These are phyloP conservation scores for Upupa epops DNA, from an alignment of 2,113 vertebrate species.

Conservation along the genomic window DNA sequence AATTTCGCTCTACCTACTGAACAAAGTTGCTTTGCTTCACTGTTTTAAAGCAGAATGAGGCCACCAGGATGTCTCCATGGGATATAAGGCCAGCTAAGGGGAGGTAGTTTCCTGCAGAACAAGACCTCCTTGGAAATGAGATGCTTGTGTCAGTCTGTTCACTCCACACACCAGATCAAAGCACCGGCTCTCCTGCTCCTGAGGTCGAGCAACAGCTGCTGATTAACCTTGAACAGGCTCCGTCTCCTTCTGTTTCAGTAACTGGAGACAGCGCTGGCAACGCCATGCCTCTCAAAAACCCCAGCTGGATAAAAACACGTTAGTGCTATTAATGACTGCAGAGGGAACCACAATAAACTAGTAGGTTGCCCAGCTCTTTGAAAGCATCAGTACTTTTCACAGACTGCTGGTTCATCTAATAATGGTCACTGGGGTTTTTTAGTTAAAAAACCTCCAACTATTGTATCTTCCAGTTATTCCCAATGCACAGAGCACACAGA, in stretches of 20 bases:
- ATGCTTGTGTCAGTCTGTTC: background rate
- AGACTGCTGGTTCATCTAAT: background rate
- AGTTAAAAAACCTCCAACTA: background rate
- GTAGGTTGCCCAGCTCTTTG: background rate
- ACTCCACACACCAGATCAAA: constrained; percentile 50
- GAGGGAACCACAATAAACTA: background rate
- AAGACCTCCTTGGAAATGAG: constrained; percentile 30
- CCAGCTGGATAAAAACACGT: background rate
- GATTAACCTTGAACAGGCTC: constrained; percentile 55
- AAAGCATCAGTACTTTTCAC: background rate
- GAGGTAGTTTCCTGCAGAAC: background rate
- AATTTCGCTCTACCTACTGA: background rate
- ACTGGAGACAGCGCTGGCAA: background rate
- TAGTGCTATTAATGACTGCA: background rate
- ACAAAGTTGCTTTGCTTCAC: background rate
- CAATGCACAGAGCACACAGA: background rate
- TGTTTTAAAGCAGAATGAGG: constrained; percentile 21
- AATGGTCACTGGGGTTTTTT: background rate
- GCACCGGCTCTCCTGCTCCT: background rate
- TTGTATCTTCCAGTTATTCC: background rate
- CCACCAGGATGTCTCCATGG: background rate
- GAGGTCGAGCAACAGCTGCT: constrained; percentile 30
- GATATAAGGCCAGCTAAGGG: background rate
- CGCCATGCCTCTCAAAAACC: background rate
- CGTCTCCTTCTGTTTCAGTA: constrained; percentile 57